phyloP scores from a whole-genome alignment of 1,140 invertebrate genomes.

The Lordiphosa clarofinis region DNA sequence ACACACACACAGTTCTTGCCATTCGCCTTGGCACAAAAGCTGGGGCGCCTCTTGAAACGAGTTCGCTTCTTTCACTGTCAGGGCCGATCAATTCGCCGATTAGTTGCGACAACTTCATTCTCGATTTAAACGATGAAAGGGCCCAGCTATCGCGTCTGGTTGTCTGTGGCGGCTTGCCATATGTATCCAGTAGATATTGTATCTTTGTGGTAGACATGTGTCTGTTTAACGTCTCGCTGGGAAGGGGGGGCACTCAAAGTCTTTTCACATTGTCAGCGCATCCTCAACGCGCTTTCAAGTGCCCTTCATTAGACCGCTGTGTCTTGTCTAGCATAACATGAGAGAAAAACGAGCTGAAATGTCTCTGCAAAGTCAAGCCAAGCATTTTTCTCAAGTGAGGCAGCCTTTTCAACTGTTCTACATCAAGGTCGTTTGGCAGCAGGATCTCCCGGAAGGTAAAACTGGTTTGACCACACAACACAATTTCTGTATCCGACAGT shows the following conservation, averaged over 20 bases:
- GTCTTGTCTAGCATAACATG: constrained; percentile 20
- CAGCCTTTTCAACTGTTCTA: constrained; percentile 60
- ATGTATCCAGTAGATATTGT: constrained; percentile 27
- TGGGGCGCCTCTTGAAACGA: constrained; percentile 31
- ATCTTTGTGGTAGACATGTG: constrained; percentile 26
- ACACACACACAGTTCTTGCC: constrained; percentile 28
- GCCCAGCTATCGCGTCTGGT: constrained; percentile 3
- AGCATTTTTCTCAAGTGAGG: constrained; percentile 19
- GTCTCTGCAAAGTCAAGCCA: constrained; percentile 39
- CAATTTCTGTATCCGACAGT: constrained; percentile 6
- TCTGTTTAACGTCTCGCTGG: constrained; percentile 34
- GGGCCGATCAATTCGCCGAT: constrained; percentile 57
- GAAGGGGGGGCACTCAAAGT: constrained; percentile 22
- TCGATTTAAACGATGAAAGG: constrained; percentile 4
- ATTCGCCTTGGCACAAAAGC: constrained; percentile 31
- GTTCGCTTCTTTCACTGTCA: constrained; percentile 62
- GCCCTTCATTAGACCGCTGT: constrained; percentile 68
- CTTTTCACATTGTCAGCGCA: constrained; percentile 17
- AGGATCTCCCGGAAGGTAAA: constrained; percentile 42
- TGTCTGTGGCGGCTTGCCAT: constrained; percentile 19
- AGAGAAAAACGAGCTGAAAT: constrained; percentile 35
- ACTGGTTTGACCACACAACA: constrained; percentile 43
- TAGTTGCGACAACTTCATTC: constrained; percentile 65
- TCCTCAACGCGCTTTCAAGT: constrained; percentile 41
- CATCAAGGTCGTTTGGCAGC: constrained; percentile 58